These are phyloP conservation scores for Megaceryle alcyon DNA, from an alignment of 2,797 vertebrate genomes.

Conservation along the genomic window DNA sequence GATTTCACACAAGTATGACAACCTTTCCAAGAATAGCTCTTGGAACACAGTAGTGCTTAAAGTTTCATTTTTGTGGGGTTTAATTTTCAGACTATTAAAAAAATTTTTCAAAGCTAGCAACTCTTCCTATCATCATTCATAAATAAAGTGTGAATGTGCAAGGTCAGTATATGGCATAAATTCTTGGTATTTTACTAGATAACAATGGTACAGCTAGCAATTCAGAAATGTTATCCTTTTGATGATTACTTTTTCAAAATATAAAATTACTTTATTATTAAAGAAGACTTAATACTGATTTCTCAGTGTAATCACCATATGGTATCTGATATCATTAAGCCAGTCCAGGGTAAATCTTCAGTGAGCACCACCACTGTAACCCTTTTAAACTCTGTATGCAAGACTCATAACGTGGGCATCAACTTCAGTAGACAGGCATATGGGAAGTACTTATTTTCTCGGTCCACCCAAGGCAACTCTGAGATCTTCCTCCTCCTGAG, in stretches of 20 bases:
- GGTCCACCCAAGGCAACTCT: neutral
- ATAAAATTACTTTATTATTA: neutral
- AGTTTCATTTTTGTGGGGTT: neutral
- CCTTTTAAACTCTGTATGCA: neutral
- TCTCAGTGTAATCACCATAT: neutral
- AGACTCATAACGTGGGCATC: neutral
- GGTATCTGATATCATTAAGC: neutral
- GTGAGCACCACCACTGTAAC: neutral
- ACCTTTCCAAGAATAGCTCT: slow-evolving; percentile 18
- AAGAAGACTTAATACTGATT: neutral
- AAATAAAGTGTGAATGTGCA: neutral
- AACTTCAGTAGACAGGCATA: neutral
- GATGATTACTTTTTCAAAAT: neutral
- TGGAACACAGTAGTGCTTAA: neutral
- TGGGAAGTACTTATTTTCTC: neutral
- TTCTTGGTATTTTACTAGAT: neutral
- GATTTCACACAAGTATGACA: slow-evolving; percentile 57
- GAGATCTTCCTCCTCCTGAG: neutral
- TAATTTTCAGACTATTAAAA: neutral
- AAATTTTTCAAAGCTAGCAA: neutral
- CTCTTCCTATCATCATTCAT: neutral
- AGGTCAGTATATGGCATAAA: neutral
- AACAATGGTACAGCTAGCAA: neutral
- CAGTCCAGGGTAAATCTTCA: neutral
- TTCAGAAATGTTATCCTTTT: neutral